Conservation (phyloP, 2,797 vertebrate genomes). For the Scolopax bukidnonensis region DNA sequence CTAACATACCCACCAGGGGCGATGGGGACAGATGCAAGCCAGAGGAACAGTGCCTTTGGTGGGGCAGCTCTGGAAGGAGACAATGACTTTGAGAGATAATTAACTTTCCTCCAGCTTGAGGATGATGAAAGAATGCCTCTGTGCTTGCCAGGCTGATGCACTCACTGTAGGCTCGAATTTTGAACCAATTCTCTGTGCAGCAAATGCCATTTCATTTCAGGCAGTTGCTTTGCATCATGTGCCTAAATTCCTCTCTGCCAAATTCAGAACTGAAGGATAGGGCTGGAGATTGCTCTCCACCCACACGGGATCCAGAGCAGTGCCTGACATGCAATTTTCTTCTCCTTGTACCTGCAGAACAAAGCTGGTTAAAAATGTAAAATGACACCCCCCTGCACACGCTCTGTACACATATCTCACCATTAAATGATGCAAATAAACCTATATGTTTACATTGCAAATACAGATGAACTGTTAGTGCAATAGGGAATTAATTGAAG, state of each 20-base stretch:
- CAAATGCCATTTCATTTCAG: neutral
- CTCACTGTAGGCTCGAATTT: neutral
- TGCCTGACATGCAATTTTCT: neutral
- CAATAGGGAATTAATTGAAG: constrained; percentile 48
- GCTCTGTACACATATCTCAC: neutral
- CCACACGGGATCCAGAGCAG: neutral
- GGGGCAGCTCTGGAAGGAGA: neutral
- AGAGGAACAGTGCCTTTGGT: neutral
- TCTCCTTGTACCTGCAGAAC: neutral
- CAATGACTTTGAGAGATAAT: neutral
- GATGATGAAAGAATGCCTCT: neutral
- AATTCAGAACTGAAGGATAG: neutral
- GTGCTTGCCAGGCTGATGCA: neutral
- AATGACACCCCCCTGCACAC: neutral
- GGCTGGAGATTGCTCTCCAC: neutral
- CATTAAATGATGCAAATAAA: constrained; percentile 47
- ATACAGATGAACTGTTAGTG: neutral
- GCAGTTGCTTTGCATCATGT: neutral
- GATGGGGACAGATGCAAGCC: neutral
- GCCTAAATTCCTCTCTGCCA: neutral
- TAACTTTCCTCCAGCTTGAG: neutral
- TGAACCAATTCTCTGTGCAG: neutral
- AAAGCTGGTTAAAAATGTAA: neutral
- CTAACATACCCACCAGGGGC: neutral
- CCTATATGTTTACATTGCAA: constrained; percentile 8